These are phyloP conservation scores for Tauraco erythrolophus DNA, from an alignment of 2,113 vertebrate species.

Conservation along the genomic window DNA sequence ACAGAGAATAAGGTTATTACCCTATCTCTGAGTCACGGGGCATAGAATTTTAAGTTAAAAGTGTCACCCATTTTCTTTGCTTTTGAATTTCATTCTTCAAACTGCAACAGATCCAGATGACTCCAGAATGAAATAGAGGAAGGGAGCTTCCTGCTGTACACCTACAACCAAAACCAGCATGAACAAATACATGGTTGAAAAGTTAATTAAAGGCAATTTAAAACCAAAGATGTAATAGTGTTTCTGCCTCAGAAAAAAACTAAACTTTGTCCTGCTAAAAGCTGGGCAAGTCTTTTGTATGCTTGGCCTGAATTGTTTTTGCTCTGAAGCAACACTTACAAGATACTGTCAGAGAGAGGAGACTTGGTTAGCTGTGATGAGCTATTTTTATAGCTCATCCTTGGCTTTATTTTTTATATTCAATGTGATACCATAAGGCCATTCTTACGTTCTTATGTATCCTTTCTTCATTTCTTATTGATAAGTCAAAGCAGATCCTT, in stretches of 20 bases:
- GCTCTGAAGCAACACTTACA: neutral
- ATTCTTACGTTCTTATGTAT: neutral
- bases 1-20: neutral
- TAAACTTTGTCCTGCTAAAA: neutral
- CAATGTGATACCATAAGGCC: neutral
- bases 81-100: neutral
- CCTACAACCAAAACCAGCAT: neutral
- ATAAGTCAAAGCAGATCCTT: neutral
- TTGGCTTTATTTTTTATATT: neutral
- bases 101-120: neutral
- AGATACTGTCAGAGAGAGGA: neutral
- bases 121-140: neutral
- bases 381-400: neutral
- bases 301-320: neutral
- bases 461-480: neutral
- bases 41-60: neutral
- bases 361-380: neutral
- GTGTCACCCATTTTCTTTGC: neutral
- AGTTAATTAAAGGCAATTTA: neutral
- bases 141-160: rapidly evolving
- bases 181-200: neutral
- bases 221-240: neutral
- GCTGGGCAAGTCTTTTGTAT: neutral
- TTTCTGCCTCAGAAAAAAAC: neutral
- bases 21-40: neutral